phyloP scores from a whole-genome alignment of 2,113 vertebrate species.

The Syrrhaptes paradoxus region DNA sequence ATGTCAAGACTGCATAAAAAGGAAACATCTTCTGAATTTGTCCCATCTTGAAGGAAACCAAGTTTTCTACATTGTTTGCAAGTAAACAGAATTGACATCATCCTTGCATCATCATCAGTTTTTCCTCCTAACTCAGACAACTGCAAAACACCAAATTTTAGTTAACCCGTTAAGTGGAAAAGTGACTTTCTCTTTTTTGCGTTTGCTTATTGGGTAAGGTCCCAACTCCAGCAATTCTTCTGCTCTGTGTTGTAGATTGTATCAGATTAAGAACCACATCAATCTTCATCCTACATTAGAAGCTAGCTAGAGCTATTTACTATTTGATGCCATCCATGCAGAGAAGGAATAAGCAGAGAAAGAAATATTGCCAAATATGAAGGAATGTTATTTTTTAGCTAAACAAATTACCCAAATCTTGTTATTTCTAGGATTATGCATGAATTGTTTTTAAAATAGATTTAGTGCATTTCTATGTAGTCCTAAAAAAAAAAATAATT shows the following conservation, averaged over 20 bases:
- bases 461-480: neutral
- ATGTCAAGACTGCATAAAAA: neutral
- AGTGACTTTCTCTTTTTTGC: neutral
- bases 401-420: neutral
- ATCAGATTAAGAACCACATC: neutral
- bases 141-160: neutral
- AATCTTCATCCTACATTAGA: neutral
- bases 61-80: neutral
- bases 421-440: neutral
- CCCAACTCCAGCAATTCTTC: neutral
- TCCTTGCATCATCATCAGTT: neutral
- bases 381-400: neutral
- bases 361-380: neutral
- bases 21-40: neutral
- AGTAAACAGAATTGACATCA: neutral
- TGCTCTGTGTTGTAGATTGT: neutral
- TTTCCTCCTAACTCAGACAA: neutral
- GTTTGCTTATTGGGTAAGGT: neutral
- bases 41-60: neutral
- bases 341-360: conserved; percentile 2
- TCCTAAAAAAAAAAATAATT: neutral
- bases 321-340: neutral
- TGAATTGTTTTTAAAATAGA: neutral
- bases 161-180: neutral
- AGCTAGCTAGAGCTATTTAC: neutral